Conservation (phyloP, 2,888 invertebrate species). For the Hypolimnas misippus region DNA sequence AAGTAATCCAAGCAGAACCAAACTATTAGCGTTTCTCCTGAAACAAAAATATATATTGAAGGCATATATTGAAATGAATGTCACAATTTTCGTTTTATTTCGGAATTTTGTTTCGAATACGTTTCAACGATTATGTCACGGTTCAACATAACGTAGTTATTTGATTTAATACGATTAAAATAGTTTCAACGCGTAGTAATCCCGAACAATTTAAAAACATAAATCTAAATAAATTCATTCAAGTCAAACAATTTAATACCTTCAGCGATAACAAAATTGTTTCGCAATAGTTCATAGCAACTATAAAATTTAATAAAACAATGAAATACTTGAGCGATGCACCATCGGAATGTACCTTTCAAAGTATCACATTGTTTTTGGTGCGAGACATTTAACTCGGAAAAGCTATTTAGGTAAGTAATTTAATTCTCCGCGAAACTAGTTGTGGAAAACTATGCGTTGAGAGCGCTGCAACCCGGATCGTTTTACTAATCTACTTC, state of each 20-base stretch:
- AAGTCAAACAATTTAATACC: neutral
- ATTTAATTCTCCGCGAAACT: constrained; percentile 65
- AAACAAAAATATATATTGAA: constrained; percentile 17
- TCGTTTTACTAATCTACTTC: constrained; percentile 60
- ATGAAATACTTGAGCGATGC: constrained; percentile 52
- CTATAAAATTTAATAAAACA: constrained; percentile 52
- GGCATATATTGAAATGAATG: neutral
- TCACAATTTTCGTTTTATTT: neutral
- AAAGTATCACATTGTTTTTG: constrained; percentile 61
- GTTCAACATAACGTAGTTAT: too few relatives aligned
- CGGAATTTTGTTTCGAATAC: too few relatives aligned
- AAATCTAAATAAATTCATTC: too few relatives aligned
- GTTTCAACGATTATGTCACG: too few relatives aligned
- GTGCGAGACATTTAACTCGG: constrained; percentile 59
- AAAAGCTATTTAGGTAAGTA: constrained; percentile 71
- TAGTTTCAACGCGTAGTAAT: too few relatives aligned
- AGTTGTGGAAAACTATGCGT: constrained; percentile 65
- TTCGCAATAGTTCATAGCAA: neutral
- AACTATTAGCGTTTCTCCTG: constrained; percentile 93
- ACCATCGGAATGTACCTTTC: constrained; percentile 55
- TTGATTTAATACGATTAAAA: too few relatives aligned
- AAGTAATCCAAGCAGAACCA: constrained; percentile 99
- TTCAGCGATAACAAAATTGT: neutral
- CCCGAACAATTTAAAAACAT: too few relatives aligned
- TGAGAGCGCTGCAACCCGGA: constrained; percentile 58